phyloP scores from a whole-genome alignment of 2,797 vertebrate genomes.

The Etheostoma perlongum region DNA sequence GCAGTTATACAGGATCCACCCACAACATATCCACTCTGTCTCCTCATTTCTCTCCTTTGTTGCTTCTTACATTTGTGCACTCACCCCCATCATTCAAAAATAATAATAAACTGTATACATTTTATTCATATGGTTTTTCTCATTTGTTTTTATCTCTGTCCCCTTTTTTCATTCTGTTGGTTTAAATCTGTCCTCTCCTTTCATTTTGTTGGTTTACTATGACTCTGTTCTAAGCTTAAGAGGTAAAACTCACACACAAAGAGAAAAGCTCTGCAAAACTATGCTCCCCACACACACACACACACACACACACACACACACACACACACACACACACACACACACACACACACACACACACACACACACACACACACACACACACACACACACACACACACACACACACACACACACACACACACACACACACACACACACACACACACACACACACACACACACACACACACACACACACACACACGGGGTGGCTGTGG shows the following conservation, averaged over 20 bases:
- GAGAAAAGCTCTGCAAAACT: conserved; percentile 68
- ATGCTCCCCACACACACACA: conserved; percentile 55
- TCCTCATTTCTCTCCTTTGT: conserved; percentile 45
- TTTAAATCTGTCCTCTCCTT: neutral
- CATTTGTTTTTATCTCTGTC: neutral
- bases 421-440: too few relatives aligned
- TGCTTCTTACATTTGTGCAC: conserved; percentile 27
- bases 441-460: too few relatives aligned
- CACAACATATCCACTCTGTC: conserved; percentile 57
- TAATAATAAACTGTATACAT: neutral
- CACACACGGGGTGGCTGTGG: too few relatives aligned
- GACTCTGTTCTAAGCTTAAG: conserved; percentile 44
- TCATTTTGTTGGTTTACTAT: conserved; percentile 43
- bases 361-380: too few relatives aligned
- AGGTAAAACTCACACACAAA: conserved; percentile 52
- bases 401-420: too few relatives aligned
- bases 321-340: conserved; percentile 12
- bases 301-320: conserved; percentile 40
- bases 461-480: too few relatives aligned
- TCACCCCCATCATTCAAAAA: conserved; percentile 12
- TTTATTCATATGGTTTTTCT: too few relatives aligned
- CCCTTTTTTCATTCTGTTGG: neutral
- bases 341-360: too few relatives aligned
- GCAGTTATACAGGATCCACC: conserved; percentile 59
- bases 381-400: too few relatives aligned